A percentile compares a stretch with the other conserved stretches of the same genome.
These are phyloP conservation scores for Drosophila carrolli DNA, from an alignment of 1,140 invertebrate species.

Conservation along the genomic window DNA sequence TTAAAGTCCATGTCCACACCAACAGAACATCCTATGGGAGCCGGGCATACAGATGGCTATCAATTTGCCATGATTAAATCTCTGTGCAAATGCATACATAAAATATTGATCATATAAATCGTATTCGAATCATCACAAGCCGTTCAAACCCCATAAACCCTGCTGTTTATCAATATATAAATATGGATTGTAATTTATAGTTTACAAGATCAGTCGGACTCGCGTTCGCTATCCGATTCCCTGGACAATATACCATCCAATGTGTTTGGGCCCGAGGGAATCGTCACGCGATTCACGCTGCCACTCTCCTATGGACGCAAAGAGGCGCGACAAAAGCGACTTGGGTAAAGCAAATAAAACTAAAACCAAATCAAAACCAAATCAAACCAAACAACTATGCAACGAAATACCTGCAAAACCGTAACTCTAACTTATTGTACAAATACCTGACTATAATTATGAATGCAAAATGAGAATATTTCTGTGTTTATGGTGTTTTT, in stretches of 20 bases:
- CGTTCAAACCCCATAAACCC: constrained; percentile 3
- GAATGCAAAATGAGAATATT: neutral
- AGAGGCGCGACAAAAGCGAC: constrained; percentile 87
- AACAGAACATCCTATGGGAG: constrained; percentile 18
- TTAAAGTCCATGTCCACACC: constrained; percentile 27
- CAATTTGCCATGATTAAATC: constrained; percentile 18
- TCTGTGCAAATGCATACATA: constrained; percentile 26
- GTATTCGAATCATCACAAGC: constrained; percentile 19
- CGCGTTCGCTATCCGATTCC: constrained; percentile 84
- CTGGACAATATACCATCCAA: constrained; percentile 85
- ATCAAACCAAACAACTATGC: constrained; percentile 9
- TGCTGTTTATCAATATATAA: constrained; percentile 22
- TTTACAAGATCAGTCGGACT: constrained; percentile 85
- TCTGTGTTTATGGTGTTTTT: constrained; percentile 14
- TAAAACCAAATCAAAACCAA: constrained; percentile 20
- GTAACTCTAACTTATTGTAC: constrained; percentile 1
- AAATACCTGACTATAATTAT: neutral
- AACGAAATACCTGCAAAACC: constrained; percentile 4
- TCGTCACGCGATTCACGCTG: constrained; percentile 86
- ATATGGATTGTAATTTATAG: constrained; percentile 81
- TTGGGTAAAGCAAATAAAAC: constrained; percentile 85
- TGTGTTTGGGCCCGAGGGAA: constrained; percentile 84
- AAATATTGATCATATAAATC: constrained; percentile 28
- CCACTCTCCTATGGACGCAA: constrained; percentile 87
- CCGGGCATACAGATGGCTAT: constrained; percentile 7